phyloP scores from a whole-genome alignment of 2,113 vertebrate genomes.

The Corythornis madagascariensis region DNA sequence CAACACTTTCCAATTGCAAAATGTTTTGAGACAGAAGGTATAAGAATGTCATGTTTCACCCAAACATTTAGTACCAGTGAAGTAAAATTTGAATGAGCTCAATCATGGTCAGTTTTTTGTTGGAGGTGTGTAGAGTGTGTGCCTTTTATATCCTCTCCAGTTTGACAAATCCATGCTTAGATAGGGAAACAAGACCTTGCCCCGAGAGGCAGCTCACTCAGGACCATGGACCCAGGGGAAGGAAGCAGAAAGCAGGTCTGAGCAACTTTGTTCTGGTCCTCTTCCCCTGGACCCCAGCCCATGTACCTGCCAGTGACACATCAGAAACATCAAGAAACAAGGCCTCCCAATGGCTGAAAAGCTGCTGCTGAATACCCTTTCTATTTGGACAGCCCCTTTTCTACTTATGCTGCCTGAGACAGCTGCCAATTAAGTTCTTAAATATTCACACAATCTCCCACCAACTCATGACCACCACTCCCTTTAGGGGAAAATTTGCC shows the following conservation, averaged over 20 bases:
- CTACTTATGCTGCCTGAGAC: background rate
- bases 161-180: background rate
- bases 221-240: background rate
- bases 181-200: background rate
- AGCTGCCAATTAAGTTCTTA: background rate
- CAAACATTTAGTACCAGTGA: background rate
- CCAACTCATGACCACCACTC: background rate
- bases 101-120: background rate
- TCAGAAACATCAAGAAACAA: background rate
- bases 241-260: background rate
- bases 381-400: background rate
- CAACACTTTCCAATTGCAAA: background rate
- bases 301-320: background rate
- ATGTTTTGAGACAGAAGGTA: background rate
- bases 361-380: background rate
- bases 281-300: background rate
- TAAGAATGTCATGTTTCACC: background rate
- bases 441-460: background rate
- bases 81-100: background rate
- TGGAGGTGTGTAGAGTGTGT: no score
- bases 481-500: background rate
- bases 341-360: background rate
- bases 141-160: rapidly evolving
- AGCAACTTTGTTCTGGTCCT: background rate
- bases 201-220: background rate